Evolutionary conservation across 2,797 vertebrate genomes (phyloP), one percentile per base, ranked within the genome.

Genomic region (Nannoperca obscura): DNA sequence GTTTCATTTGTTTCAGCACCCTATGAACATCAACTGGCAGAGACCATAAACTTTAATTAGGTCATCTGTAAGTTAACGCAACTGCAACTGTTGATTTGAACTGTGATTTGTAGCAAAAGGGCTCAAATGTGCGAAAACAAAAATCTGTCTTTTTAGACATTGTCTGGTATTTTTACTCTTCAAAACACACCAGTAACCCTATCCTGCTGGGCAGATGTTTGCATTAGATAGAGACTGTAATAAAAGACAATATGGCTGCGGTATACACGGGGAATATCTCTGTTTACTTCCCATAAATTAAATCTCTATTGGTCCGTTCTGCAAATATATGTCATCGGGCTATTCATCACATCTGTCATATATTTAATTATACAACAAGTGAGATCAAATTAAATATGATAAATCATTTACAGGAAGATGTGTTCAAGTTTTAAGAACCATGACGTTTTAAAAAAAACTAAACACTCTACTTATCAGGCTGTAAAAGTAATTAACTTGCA

Each of bases 241-340:
- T 42, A 20, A 30, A 2, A 44, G 2, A 34, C 12, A 36, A 79
- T 17, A 20, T 14, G 13, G n/a, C 34, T 17, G 44, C 27, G 14
- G 47, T 5, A 7, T 8, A 42, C 17, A 3, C 2, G 9, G 15
- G 6, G 22, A 12, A 24, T 7, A 54, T 12, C 71, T 54, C 67
- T 20, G 7, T 87, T 80, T 50, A 40, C 77, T 66, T 20, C n/a
- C 66, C 3, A 19, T 60, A 63, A 76, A 71, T 36, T 10, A 42
- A 66, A 57, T 4, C 52, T 17, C 24, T 36, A 0, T 36, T n/a
- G 52, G 7, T 60, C n/a, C 36, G 4, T 34, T 69, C 30, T 72
- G 71, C 47, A 61, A 34, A 71, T 20, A 77, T 1, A 74, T 32
- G 44, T 17, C 50, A 50, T 65, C 52, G 55, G 27, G 66, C 42